These are phyloP conservation scores for Cyrtonyx montezumae DNA, from an alignment of 2,113 vertebrate species.

Conservation along the genomic window DNA sequence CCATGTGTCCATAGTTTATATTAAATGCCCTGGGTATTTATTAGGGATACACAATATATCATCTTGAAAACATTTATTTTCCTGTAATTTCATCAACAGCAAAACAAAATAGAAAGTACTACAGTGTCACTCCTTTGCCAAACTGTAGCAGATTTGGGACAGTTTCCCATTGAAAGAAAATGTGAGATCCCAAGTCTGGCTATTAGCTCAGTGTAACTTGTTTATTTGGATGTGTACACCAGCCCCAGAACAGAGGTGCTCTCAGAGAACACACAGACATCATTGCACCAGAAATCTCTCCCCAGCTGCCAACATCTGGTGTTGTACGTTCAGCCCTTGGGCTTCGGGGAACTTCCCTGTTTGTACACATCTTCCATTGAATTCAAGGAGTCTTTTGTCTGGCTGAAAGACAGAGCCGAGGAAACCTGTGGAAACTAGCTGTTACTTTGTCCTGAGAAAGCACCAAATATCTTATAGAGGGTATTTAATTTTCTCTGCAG, in stretches of 20 bases:
- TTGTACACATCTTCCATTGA: constrained; percentile 20
- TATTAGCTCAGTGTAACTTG: neutral
- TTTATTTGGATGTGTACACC: neutral
- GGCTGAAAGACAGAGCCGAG: neutral
- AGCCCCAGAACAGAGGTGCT: neutral
- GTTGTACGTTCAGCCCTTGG: constrained; percentile 36
- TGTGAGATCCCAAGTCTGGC: neutral
- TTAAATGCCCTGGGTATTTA: constrained; percentile 51
- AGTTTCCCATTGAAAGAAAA: neutral
- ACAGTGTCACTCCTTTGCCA: neutral
- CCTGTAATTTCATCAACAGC: constrained; percentile 55
- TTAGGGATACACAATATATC: constrained; percentile 38
- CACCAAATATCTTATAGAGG: neutral
- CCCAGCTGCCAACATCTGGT: constrained; percentile 48
- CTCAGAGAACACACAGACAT: neutral
- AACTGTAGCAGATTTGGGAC: neutral
- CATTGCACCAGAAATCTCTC: constrained; percentile 1
- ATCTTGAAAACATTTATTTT: constrained; percentile 64
- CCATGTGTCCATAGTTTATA: constrained; percentile 44
- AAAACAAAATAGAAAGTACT: constrained; percentile 43
- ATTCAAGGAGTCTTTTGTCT: constrained; percentile 43
- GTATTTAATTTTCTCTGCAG: constrained; percentile 43
- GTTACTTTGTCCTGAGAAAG: constrained; percentile 22
- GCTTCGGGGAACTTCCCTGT: constrained; percentile 1
- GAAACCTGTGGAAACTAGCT: constrained; percentile 46